A percentile compares a stretch with the other conserved stretches of the same genome.
Evolutionary conservation across 2,888 invertebrate genomes (phyloP).

Genomic region (Ormyrus pomaceus): DNA sequence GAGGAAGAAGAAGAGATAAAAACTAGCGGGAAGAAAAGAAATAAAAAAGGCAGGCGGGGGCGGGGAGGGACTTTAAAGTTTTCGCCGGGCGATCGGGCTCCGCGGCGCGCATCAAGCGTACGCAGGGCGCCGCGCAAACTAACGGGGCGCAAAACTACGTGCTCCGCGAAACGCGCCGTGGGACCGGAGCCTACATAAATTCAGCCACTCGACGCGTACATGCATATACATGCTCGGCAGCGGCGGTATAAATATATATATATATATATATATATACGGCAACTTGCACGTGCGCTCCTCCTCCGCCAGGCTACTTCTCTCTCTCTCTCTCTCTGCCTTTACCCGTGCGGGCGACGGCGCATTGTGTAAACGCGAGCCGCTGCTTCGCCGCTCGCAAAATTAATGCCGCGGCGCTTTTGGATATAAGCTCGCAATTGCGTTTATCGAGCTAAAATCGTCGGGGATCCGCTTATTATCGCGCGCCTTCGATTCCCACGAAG

Average conservation of each 20-base stretch:
- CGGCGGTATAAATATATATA: not conserved
- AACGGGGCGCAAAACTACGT: conserved; percentile 4
- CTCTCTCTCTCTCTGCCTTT: not conserved
- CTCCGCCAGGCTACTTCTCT: not conserved
- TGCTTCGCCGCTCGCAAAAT: too few species aligned
- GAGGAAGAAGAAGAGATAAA: too few species aligned
- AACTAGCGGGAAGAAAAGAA: not conserved
- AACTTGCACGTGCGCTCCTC: not conserved
- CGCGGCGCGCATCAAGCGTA: too few species aligned
- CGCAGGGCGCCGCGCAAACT: not conserved
- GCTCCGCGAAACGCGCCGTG: too few species aligned
- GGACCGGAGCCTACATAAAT: conserved; percentile 1
- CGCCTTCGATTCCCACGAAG: too few species aligned
- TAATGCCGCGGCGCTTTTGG: too few species aligned
- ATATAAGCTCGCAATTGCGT: too few species aligned
- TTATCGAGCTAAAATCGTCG: too few species aligned
- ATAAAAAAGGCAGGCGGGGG: not conserved
- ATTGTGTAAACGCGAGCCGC: too few species aligned
- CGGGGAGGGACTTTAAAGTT: not conserved
- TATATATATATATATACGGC: not conserved
- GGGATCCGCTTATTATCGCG: too few species aligned
- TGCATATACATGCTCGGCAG: not conserved
- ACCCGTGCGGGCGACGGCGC: not conserved
- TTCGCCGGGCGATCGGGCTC: not conserved
- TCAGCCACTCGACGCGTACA: not conserved